phyloP scores from a whole-genome alignment of 2,888 invertebrate species.

The Diadromus collaris region DNA sequence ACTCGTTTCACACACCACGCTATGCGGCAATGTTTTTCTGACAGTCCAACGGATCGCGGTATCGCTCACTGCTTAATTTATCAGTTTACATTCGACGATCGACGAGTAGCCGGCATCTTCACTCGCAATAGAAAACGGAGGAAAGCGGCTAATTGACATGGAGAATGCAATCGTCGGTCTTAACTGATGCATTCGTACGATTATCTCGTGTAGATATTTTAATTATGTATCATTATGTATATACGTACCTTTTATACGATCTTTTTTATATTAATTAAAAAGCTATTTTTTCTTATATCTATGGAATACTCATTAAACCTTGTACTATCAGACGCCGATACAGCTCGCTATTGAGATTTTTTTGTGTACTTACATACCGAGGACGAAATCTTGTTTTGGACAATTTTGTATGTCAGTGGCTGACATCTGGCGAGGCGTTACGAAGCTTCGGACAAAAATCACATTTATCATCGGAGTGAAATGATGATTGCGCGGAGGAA shows the following conservation, averaged over 20 bases:
- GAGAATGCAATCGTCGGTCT: constrained; percentile 56
- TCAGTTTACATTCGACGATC: constrained; percentile 40
- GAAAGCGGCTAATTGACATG: constrained; percentile 60
- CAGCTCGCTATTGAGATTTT: neutral
- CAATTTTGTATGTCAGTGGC: too few species aligned
- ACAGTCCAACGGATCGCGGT: constrained; percentile 9
- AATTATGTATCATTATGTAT: constrained; percentile 77
- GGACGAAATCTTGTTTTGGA: too few species aligned
- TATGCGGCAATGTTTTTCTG: constrained; percentile 1
- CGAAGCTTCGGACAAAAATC: too few species aligned
- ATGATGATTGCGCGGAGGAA: too few species aligned
- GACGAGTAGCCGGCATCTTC: constrained; percentile 16
- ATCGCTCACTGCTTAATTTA: constrained; percentile 29
- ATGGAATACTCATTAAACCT: neutral
- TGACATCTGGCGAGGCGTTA: too few species aligned
- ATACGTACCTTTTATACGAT: constrained; percentile 72
- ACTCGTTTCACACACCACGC: neutral
- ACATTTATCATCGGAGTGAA: too few species aligned
- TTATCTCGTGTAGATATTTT: constrained; percentile 74
- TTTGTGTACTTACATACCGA: too few species aligned
- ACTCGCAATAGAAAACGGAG: constrained; percentile 46
- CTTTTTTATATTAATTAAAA: constrained; percentile 75
- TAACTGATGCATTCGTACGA: constrained; percentile 53
- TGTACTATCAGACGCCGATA: neutral
- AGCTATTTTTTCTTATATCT: constrained; percentile 69